Base-by-base conservation (phyloP, 2,797 vertebrate species). In the Dromococcyx pavoninus region DNA sequence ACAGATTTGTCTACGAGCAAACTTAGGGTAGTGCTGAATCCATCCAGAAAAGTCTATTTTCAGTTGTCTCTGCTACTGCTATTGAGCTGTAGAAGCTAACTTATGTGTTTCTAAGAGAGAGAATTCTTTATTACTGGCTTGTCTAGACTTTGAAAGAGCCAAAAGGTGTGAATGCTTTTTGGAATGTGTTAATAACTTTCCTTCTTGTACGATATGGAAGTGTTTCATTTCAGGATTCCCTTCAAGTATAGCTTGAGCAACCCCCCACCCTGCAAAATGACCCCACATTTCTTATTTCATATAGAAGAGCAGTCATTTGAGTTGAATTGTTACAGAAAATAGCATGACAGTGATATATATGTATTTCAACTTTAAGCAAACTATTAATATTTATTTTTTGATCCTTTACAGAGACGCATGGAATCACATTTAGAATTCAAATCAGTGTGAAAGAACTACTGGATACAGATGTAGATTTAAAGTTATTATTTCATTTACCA, bases 401-500 rank as follows among this genome's bases (percentile, higher is more conserved):
- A 74, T 97, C 25, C 88, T 94, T 98, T 98, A 48, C 97, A 98
- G 98, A 98, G 84, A 96, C 62, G 0, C 91, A 97, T 65, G 98
- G 98, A 91, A 91, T 97, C 77, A 95, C 97, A 15, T 97, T 98
- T 95, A 96, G 97, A 96, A 98, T 98, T 95, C 97, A 97, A 95
- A 97, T 97, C 67, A 48, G 23, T 17, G 97, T 97, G 27, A 96
- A 97, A 86, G 97, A 97, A 64, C 80, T 85, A 60, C 69, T 44
- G 66, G 97, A 95, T 69, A 87, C 43, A 32, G 96, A 97, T 75
- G n/a, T 98, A 41, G 88, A 96, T 75, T 88, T 98, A 78, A 97
- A 97, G 75, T 88, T 99, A 73, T 69, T 98, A 46, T 99, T 99
- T 98, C 97, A 98, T 79, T 96, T 99, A 88, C 98, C 98, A 13